A percentile compares a stretch with the other conserved stretches of the same genome.
Evolutionary conservation across 2,797 vertebrate species (phyloP).

Genomic region (Schizopygopsis pylzovi): DNA sequence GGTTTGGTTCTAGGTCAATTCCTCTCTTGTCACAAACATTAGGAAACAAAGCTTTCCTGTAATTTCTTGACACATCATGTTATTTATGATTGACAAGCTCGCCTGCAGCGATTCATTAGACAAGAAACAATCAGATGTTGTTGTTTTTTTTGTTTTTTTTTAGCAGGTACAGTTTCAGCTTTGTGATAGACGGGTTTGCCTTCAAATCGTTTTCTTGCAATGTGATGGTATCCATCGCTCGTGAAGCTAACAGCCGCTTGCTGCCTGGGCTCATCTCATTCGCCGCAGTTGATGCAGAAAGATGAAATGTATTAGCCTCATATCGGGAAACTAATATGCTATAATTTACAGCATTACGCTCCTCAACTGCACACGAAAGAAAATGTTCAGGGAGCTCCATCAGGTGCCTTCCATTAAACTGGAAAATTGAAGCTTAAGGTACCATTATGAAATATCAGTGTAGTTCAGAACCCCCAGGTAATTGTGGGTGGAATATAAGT

Average conservation of each 20-base stretch:
- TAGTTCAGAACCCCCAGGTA: slow-evolving; percentile 49
- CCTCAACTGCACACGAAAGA: slow-evolving; percentile 56
- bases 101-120: background rate
- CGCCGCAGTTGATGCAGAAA: slow-evolving; percentile 61
- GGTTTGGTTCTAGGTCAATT: slow-evolving; percentile 35
- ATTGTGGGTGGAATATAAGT: slow-evolving; percentile 57
- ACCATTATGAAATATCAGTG: slow-evolving; percentile 50
- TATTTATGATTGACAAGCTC: slow-evolving; percentile 24
- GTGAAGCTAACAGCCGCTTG: slow-evolving; percentile 61
- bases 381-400: slow-evolving; percentile 54
- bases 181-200: background rate
- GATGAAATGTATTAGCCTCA: slow-evolving; percentile 64
- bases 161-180: background rate
- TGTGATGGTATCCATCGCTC: slow-evolving; percentile 30
- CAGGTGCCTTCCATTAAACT: slow-evolving; percentile 63
- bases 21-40: background rate
- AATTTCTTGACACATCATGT: background rate
- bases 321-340: slow-evolving; percentile 64
- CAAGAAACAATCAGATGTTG: background rate
- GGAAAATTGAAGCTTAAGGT: slow-evolving; percentile 61
- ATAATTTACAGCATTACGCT: slow-evolving; percentile 66
- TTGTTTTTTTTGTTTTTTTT: background rate
- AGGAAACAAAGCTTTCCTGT: background rate
- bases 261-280: slow-evolving; percentile 58
- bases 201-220: background rate